Percentiles rank a stretch among this genome's conserved stretches.
Conservation (phyloP, 2,113 vertebrate genomes). For the Bubo bubo region DNA sequence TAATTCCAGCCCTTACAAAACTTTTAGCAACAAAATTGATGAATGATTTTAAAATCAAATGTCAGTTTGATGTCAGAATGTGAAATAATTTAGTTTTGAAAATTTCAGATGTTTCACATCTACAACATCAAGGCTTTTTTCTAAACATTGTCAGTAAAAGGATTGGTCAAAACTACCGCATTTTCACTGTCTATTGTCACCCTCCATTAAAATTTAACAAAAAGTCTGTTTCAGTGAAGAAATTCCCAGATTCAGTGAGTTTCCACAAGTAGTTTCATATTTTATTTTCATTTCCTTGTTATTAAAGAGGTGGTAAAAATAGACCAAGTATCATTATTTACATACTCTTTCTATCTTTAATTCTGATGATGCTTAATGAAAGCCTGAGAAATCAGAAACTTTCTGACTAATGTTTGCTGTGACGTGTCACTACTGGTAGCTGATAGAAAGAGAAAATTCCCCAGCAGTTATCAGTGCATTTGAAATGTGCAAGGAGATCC, state of each 20-base stretch:
- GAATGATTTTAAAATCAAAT: not conserved
- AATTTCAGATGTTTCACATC: not conserved
- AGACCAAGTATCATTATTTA: not conserved
- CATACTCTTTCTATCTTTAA: not conserved
- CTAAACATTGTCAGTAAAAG: not conserved
- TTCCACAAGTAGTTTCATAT: not conserved
- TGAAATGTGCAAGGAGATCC: not conserved
- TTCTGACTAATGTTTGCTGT: not conserved
- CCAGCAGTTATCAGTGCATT: not conserved
- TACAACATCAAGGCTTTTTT: not conserved
- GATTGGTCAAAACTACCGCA: not conserved
- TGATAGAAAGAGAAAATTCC: not conserved
- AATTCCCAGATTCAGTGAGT: not conserved
- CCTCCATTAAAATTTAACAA: not conserved
- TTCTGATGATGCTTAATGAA: not conserved
- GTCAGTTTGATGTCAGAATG: not conserved
- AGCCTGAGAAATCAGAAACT: not conserved
- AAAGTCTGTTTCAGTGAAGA: not conserved
- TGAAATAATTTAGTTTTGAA: not conserved
- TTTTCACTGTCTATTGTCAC: not conserved
- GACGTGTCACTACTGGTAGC: not conserved
- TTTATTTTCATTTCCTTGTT: constrained; percentile 10
- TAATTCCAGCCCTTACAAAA: not conserved
- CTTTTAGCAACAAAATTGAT: not conserved
- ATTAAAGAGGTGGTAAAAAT: not conserved